Evolutionary conservation across 1,140 invertebrate genomes (phyloP), one percentile per base, ranked within the genome.

Genomic region (Scaptomyza pallida): DNA sequence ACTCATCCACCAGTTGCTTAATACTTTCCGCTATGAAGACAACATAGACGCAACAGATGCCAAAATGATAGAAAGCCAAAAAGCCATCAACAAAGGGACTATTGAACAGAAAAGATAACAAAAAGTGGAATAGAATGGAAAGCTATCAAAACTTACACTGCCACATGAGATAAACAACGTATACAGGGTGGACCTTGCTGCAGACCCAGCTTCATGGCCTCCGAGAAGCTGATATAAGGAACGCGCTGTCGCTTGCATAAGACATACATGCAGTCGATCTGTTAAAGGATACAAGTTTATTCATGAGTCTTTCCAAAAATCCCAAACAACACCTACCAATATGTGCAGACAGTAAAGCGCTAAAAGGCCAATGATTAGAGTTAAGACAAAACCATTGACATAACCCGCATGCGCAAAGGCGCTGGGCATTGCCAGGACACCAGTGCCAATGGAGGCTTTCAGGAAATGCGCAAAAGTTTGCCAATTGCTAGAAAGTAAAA

Each of bases 11-110:
- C 16, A 94, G 85, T 92, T 94, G 93, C 82, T 95, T 94, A 3
- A 95, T 92, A 80, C 94, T 97, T 23, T 94, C 93, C 1, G 96
- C 94, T 12, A 97, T 95, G 90, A 98, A 98, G 3, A 97, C 94
- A 21, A 97, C 95, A 92, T 98, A 98, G 2, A 97, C 96, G 80
- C 96, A 97, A 89, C 97, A 97, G 86, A 98, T 97, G 35, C 97
- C 97, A 60, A 97, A 93, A 91, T 98, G 97, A 70, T 96, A 97
- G 40, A 97, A 93, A n/a, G 96, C 94, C 55, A 98, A 92, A 82
- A 96, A 96, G 1, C 93, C 85, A 75, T 95, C 95, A 5, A 95
- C 93, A 37, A 94, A 91, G 13, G 92, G 79, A 17, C 93, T 94
- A 62, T n/a, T n/a, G 1, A 23, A 86, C 19, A n/a, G 3, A 3